Evolutionary conservation across 2,888 invertebrate species (phyloP).

Genomic region (Bursaphelenchus okinawaensis): DNA sequence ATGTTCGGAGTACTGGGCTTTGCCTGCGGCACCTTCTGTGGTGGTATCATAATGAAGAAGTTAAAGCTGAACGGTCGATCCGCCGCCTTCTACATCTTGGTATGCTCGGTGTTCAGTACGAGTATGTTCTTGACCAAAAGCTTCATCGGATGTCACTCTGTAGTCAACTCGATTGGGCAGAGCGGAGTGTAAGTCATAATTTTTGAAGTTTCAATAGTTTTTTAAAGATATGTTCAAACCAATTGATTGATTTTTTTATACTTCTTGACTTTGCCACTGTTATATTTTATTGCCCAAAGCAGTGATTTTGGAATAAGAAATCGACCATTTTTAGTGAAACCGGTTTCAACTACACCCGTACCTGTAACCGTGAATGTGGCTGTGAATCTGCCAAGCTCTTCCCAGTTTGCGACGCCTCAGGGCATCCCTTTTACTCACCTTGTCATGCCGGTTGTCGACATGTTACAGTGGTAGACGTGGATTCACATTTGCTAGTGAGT

Average conservation of each 20-base stretch:
- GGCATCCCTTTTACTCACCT: constrained; percentile 57
- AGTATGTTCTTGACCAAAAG: constrained; percentile 42
- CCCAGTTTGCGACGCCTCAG: constrained; percentile 57
- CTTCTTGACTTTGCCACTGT: too few species aligned
- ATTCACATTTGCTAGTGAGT: constrained; percentile 28
- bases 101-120: constrained; percentile 45
- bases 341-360: constrained; percentile 47
- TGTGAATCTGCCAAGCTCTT: constrained; percentile 55
- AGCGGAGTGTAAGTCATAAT: background rate
- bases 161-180: constrained; percentile 44
- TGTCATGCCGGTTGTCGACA: constrained; percentile 58
- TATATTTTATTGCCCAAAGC: too few species aligned
- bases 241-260: too few species aligned
- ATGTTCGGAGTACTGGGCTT: constrained; percentile 57
- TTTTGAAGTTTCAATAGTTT: too few species aligned
- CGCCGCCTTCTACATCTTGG: constrained; percentile 42
- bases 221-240: too few species aligned
- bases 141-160: constrained; percentile 52
- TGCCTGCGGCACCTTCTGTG: constrained; percentile 44
- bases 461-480: constrained; percentile 28
- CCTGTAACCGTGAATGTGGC: constrained; percentile 57
- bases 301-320: background rate
- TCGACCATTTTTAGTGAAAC: constrained; percentile 24
- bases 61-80: constrained; percentile 37
- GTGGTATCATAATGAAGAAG: constrained; percentile 41